Base-by-base conservation (phyloP, 2,888 invertebrate genomes). In the Eueremaeus valkanovi region DNA sequence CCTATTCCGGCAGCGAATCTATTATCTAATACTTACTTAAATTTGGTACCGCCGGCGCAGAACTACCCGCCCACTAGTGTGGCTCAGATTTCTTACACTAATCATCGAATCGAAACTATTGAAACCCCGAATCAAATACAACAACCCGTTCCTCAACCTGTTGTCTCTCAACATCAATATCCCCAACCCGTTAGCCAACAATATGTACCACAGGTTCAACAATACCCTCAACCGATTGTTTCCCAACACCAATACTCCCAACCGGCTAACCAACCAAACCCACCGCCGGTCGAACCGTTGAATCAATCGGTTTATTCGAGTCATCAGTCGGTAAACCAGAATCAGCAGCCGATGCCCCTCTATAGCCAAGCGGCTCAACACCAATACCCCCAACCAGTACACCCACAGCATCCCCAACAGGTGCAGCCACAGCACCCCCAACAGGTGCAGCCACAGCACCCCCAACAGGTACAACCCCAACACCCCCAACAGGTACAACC, bases 351-450 rank as follows among this genome's bases (percentile, higher is more conserved):
- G 5, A 51, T 51, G 1, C 21, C 18, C 13, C 78, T 21, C 21
- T 21, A n/a, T 21, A 21, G 8, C n/a, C 78, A 70, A 77, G 8
- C 61, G 61, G 66, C 72, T 42, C 51, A 73, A 36, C 76, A 73
- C 29, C 77, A 63, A 58, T 76, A 73, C 21, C 72, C 73, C 66
- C 77, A 73, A 21, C 76, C 73, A 55, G 63, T 18, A n/a, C n/a
- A n/a, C 49, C 55, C 21, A 40, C 77, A 72, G 73, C 78, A 74
- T 75, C 77, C 51, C 75, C 78, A 75, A 72, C 72, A 72, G 31
- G 13, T 49, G 24, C 1, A 1, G 27, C 77, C 72, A 58, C 72
- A 70, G 51, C 61, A 13, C 36, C 13, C 36, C 21, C 68, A 68
- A 24, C 63, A 63, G 27, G 18, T 24, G 6, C 11, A 36, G 6